These are phyloP conservation scores for Halcyon smyrnensis DNA, from an alignment of 2,797 vertebrate genomes.

Conservation along the genomic window DNA sequence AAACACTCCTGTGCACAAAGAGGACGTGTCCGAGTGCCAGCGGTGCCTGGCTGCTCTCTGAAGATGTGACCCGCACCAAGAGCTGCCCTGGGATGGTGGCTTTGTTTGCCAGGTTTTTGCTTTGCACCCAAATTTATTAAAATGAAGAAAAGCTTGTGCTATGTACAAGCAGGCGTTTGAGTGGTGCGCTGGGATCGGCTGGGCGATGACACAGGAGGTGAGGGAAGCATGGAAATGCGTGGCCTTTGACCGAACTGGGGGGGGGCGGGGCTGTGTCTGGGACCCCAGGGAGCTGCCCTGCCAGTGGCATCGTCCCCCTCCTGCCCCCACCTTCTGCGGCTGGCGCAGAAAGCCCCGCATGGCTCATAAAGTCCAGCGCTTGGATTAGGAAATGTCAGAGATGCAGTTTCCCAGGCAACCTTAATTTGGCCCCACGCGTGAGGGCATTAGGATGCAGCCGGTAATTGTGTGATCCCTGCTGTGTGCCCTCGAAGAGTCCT, in stretches of 20 bases:
- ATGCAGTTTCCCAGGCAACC: slow-evolving; percentile 17
- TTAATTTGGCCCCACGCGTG: not conserved
- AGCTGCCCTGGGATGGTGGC: not conserved
- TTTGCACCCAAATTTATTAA: not conserved
- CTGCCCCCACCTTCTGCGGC: not conserved
- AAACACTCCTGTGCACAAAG: accelerated
- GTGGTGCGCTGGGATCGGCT: accelerated
- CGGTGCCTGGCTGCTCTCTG: not conserved
- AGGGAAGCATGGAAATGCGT: not conserved
- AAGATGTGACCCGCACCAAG: not conserved
- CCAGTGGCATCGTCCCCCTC: accelerated
- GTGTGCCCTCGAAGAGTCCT: not conserved
- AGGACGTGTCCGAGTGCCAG: accelerated
- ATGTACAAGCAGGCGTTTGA: not conserved
- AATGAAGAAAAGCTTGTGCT: not conserved
- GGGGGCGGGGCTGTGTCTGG: accelerated
- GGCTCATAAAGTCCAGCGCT: accelerated
- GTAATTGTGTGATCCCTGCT: accelerated
- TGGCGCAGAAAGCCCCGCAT: accelerated
- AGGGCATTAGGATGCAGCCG: not conserved
- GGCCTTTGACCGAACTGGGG: not conserved
- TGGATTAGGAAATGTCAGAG: not conserved
- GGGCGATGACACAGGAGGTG: accelerated
- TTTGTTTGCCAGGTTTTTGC: not conserved
- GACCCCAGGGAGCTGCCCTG: not conserved